These are phyloP conservation scores for Actinia equina DNA, from an alignment of 64 coral and sea anemone species.

Conservation along the genomic window DNA sequence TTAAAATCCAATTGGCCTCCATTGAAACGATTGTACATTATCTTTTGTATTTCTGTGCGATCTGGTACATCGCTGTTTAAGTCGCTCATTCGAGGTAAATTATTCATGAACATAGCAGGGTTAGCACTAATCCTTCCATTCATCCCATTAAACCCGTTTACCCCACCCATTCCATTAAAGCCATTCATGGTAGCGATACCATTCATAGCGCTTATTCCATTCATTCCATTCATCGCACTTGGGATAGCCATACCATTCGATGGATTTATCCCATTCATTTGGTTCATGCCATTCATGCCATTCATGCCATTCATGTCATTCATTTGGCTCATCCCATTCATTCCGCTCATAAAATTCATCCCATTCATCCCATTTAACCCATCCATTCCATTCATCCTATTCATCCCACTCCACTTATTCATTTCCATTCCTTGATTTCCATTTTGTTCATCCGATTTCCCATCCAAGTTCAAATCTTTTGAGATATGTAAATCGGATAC, in stretches of 20 bases:
- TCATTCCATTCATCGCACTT: not conserved
- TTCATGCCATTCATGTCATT: not conserved
- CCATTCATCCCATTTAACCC: not conserved
- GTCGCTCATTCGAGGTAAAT: not conserved
- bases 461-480: not conserved
- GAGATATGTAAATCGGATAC: not conserved
- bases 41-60: not conserved
- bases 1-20: not conserved
- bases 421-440: constrained; percentile 19
- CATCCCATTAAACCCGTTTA: not conserved
- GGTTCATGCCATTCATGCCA: not conserved
- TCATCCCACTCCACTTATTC: not conserved
- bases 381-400: not conserved
- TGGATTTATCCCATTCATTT: not conserved
- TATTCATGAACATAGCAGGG: not conserved
- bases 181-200: not conserved
- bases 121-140: not conserved
- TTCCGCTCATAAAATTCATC: constrained; percentile 19
- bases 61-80: not conserved
- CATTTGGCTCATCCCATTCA: constrained; percentile 13
- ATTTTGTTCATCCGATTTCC: not conserved
- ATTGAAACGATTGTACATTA: not conserved
- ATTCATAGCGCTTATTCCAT: not conserved
- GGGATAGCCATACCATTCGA: not conserved
- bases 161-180: not conserved